Evolutionary conservation across 2,797 vertebrate genomes (phyloP).

Genomic region (Oophaga sylvatica): DNA sequence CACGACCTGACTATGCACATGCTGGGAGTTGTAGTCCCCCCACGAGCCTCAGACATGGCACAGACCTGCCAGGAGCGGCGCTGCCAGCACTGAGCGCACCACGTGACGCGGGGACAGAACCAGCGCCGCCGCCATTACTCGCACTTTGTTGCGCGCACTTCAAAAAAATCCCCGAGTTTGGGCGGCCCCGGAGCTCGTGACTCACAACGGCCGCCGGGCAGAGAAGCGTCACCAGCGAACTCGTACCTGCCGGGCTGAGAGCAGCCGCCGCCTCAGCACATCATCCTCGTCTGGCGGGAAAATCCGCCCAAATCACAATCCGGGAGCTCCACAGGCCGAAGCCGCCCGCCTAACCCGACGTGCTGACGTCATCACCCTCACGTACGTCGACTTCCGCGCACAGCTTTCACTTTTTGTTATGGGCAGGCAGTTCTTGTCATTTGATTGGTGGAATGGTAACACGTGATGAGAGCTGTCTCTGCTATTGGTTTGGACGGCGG

Average conservation of each 20-base stretch:
- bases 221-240: background rate
- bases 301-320: background rate
- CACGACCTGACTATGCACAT: background rate
- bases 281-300: slow-evolving; percentile 34
- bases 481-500: background rate
- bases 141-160: slow-evolving; percentile 25
- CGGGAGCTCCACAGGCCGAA: slow-evolving; percentile 8
- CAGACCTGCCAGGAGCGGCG: background rate
- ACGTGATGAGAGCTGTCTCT: background rate
- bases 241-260: slow-evolving; percentile 23
- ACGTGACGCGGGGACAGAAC: background rate
- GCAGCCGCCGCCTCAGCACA: slow-evolving; percentile 3
- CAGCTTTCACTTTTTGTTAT: slow-evolving; percentile 23
- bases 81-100: background rate
- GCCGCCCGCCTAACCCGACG: slow-evolving; percentile 37
- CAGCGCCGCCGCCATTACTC: background rate
- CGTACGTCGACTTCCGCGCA: background rate
- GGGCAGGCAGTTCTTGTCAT: background rate
- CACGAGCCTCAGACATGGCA: background rate
- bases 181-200: background rate
- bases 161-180: background rate
- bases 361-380: slow-evolving; percentile 1
- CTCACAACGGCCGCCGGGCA: background rate
- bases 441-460: background rate
- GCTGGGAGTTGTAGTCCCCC: slow-evolving; percentile 1